Base-by-base conservation (phyloP, 2,113 vertebrate genomes). In the Podiceps cristatus region DNA sequence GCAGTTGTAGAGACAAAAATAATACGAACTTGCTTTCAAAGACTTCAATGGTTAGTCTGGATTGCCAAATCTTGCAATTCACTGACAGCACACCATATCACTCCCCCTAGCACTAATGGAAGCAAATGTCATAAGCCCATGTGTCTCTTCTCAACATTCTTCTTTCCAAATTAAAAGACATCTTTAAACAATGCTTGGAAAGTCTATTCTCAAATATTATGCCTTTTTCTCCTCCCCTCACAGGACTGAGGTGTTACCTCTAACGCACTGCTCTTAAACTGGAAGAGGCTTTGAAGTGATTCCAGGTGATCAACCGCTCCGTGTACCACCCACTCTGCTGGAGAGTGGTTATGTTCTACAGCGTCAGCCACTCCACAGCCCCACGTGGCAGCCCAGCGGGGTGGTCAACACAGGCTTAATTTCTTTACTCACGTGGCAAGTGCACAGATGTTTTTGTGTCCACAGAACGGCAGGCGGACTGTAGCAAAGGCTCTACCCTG, bases 401-500 rank as follows among this genome's bases (percentile, higher is more conserved):
- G 22, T 10, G 66, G 7, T 28, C 31, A 64, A 24, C 1, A 4
- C 49, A 68, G 73, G 13, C 13, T 44, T 45, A 1, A 0, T 4
- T 33, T 14, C 33, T 44, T 5, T 75, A 98, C 99, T 99, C 97
- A 99, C 99, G 99, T 99, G 96, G 99, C 99, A 73, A 99, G 98
- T 0, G 99, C 98, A 78, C 99, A 99, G 98, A 99, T 99, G 98
- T 99, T 99, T 97, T 99, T 99, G 97, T 99, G 99, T 78, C 99
- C 99, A 3, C 99, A 99, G 98, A 99, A 99, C 2, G 99, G 99
- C 98, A 99, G 98, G 56, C 99, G 99, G 35, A 99, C 99, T 0
- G 99, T 99, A 72, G 99, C 99, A 44, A 99, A 99, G 90, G 99
- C 99, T 95, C 99, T 98, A 5, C 99, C 99, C 98, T 99, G 99